Evolutionary conservation across 2,797 vertebrate species (phyloP).

Genomic region (Triplophysa bombifrons): DNA sequence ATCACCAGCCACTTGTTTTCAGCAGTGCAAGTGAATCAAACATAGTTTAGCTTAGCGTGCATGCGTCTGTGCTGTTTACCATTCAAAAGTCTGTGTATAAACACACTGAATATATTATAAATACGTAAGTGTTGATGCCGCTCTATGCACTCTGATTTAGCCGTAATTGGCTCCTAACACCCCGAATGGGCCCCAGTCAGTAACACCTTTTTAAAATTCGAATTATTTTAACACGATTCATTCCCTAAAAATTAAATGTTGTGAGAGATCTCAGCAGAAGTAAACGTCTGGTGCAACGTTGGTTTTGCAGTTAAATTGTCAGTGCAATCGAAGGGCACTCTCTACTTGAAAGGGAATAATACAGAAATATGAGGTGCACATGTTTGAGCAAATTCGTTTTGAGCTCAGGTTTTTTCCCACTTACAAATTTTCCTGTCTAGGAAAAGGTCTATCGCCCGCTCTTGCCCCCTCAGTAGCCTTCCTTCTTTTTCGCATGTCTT

Average conservation of each 20-base stretch:
- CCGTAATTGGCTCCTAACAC: not conserved
- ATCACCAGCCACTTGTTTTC: not conserved
- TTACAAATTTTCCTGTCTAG: conserved; percentile 4
- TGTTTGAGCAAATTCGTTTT: conserved; percentile 60
- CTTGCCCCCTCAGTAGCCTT: not conserved
- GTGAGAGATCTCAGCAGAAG: conserved; percentile 22
- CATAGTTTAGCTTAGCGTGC: not conserved
- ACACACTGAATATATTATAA: not conserved
- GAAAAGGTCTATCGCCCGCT: not conserved
- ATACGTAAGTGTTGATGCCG: not conserved
- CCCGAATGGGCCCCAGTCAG: not conserved
- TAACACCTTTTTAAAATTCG: conserved; percentile 30
- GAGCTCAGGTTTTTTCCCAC: conserved; percentile 39
- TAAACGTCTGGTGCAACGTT: conserved; percentile 31
- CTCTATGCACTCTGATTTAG: not conserved
- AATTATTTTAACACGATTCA: conserved; percentile 40
- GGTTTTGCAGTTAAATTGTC: conserved; percentile 35
- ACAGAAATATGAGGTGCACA: conserved; percentile 51
- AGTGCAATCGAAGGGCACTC: conserved; percentile 16
- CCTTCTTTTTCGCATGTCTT: not conserved
- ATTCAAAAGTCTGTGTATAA: too few species aligned
- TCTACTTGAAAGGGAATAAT: conserved; percentile 64
- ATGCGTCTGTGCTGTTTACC: not conserved
- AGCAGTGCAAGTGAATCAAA: not conserved
- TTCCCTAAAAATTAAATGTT: conserved; percentile 24